Percentiles rank a stretch among this genome's conserved stretches.
These are phyloP conservation scores for Xiphydria camelus DNA, from an alignment of 2,888 invertebrate genomes.

Conservation along the genomic window DNA sequence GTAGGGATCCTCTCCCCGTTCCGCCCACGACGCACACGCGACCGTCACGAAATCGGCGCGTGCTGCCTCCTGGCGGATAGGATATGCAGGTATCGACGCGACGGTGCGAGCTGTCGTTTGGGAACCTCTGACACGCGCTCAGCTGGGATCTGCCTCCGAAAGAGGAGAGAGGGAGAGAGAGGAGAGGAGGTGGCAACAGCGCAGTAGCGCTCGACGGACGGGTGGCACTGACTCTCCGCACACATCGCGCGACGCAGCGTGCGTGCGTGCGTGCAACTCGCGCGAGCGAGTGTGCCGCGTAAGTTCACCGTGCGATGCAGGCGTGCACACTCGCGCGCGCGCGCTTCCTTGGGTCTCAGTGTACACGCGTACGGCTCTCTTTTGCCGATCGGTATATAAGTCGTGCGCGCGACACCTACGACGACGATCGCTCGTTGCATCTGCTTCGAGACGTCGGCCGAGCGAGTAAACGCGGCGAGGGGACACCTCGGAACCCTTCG, in stretches of 20 bases:
- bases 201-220: conserved; percentile 44
- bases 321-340: too few relatives aligned
- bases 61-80: too few relatives aligned
- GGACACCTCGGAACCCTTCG: too few relatives aligned
- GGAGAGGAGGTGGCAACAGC: conserved; percentile 44
- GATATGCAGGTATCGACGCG: too few relatives aligned
- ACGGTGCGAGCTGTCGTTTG: conserved; percentile 29
- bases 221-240: conserved; percentile 4
- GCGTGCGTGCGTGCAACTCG: not conserved
- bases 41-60: too few relatives aligned
- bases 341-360: not conserved
- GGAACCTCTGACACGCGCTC: conserved; percentile 40
- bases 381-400: not conserved
- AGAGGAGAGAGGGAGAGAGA: not conserved
- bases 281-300: not conserved
- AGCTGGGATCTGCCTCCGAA: conserved; percentile 38
- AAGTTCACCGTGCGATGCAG: not conserved
- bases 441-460: not conserved
- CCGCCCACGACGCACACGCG: too few relatives aligned
- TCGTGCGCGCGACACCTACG: conserved; percentile 1
- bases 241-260: not conserved
- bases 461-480: not conserved
- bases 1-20: too few relatives aligned
- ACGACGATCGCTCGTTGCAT: too few relatives aligned
- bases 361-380: not conserved